These are phyloP conservation scores for Melanostoma mellinum DNA, from an alignment of 2,888 invertebrate genomes.

Conservation along the genomic window DNA sequence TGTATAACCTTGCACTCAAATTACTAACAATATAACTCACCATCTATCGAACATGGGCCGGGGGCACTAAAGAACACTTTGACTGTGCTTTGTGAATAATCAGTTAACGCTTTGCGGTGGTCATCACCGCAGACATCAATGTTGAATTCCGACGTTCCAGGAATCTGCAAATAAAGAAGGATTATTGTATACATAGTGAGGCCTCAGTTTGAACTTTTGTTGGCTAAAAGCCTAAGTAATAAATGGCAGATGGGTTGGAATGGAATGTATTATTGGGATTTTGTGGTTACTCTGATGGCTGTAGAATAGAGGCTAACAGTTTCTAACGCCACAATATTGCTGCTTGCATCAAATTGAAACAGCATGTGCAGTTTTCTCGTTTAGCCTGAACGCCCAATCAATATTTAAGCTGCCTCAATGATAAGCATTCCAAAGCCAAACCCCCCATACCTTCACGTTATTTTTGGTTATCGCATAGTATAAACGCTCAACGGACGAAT, in stretches of 20 bases:
- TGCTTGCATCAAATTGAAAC: constrained; percentile 19
- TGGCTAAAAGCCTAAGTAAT: constrained; percentile 62
- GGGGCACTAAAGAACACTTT: constrained; percentile 79
- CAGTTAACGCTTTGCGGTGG: constrained; percentile 78
- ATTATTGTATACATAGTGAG: constrained; percentile 3
- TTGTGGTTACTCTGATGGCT: constrained; percentile 53
- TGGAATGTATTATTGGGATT: constrained; percentile 63
- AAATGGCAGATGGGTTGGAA: constrained; percentile 48
- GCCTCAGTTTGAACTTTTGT: constrained; percentile 38
- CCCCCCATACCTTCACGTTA: constrained; percentile 1
- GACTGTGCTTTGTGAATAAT: constrained; percentile 80
- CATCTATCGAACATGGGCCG: constrained; percentile 78
- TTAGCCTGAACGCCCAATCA: not conserved
- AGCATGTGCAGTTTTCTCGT: constrained; percentile 29
- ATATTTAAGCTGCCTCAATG: constrained; percentile 17
- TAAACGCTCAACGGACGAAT: not conserved
- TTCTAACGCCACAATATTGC: constrained; percentile 45
- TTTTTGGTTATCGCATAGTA: constrained; percentile 35
- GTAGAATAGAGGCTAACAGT: constrained; percentile 59
- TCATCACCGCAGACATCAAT: constrained; percentile 78
- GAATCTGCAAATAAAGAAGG: constrained; percentile 56
- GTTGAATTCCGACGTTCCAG: constrained; percentile 53
- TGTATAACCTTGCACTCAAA: not conserved
- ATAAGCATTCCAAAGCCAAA: constrained; percentile 21
- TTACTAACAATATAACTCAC: constrained; percentile 75